Evolutionary conservation across 2,113 vertebrate genomes (phyloP), one percentile per base, ranked within the genome.

Genomic region (Protobothrops flavoviridis): DNA sequence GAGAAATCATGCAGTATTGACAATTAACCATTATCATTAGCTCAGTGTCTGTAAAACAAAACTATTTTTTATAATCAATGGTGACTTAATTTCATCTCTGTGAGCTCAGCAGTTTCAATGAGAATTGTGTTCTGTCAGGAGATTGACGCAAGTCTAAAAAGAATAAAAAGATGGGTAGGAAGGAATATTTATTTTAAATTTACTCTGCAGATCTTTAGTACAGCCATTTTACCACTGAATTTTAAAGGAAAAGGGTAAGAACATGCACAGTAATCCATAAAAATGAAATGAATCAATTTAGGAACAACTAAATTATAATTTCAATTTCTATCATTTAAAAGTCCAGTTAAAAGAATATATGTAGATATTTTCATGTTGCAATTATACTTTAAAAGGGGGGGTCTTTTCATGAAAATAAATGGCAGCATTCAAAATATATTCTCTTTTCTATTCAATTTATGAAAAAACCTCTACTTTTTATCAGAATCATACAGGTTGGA

Each of bases 31-130:
- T 97, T 86, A 97, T 98, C 96, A 98, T 97, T 59, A 96, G 85
- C 95, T 96, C 95, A 97, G 95, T 96, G 94, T 96, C 96, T 96
- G 91, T 95, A 96, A 96, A 94, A 93, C 94, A 87, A 94, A 97
- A 97, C 97, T 96, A 97, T 90, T 94, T 94, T 97, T 94, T 96
- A 94, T 97, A 97, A 97, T 97, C 97, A 98, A 97, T 96, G 96
- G 95, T 96, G 96, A 95, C 95, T 97, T 97, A 97, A 97, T 97
- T 98, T 93, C 94, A 96, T 95, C 93, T 96, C 95, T 88, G 94
- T 97, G 94, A 97, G 96, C 96, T 96, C 96, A 94, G 94, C 95
- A 94, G 94, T 96, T 93, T 92, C 96, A 97, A 96, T 94, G 96
- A 74, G 15, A 33, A n/a, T 33, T 74, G n/a, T 7, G 12, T 69